These are phyloP conservation scores for Silurus meridionalis DNA, from an alignment of 2,113 vertebrate species.

Conservation along the genomic window DNA sequence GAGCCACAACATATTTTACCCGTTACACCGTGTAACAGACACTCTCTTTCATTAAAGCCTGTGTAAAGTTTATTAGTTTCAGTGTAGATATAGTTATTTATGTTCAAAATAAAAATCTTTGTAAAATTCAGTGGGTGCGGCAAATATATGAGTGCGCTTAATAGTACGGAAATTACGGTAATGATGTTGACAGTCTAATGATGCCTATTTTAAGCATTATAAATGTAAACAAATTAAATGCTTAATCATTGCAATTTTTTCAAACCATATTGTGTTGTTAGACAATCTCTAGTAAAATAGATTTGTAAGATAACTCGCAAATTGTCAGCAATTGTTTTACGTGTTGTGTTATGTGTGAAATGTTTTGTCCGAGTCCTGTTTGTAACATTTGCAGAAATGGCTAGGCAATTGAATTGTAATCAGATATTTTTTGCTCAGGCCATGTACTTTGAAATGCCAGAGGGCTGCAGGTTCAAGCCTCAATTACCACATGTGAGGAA, in stretches of 20 bases:
- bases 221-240: background rate
- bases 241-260: background rate
- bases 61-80: no score
- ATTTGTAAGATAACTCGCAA: background rate
- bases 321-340: background rate
- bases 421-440: conserved; percentile 56
- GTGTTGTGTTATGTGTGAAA: background rate
- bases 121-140: no score
- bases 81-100: no score
- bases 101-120: no score
- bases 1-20: no score
- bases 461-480: conserved; percentile 54
- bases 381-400: conserved; percentile 53
- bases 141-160: no score
- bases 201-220: background rate
- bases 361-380: conserved; percentile 32
- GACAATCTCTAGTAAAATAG: background rate
- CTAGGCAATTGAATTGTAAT: conserved; percentile 65
- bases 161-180: no score
- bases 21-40: no score
- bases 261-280: background rate
- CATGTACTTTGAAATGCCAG: conserved; percentile 56
- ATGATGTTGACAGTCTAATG: background rate
- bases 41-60: no score
- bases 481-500: conserved; percentile 59